Conservation (phyloP, 1,140 invertebrate genomes). For the Oreohelix idahoensis region DNA sequence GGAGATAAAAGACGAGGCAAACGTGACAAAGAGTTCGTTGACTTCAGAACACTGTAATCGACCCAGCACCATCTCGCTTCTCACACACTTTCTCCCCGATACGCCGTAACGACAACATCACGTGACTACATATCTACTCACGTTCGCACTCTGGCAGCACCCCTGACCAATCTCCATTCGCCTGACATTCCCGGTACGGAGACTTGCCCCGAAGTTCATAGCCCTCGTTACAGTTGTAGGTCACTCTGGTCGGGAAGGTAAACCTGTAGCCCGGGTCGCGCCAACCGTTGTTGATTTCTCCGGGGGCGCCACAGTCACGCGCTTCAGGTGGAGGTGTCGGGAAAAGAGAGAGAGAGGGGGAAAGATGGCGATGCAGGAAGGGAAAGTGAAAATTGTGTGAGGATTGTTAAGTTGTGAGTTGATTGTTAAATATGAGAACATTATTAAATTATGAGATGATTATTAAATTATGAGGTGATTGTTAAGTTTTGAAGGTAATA, state of each 20-base stretch:
- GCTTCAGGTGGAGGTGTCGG: slow-evolving; percentile 75
- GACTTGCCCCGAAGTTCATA: slow-evolving; percentile 89
- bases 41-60: too few species aligned
- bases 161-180: slow-evolving; percentile 86
- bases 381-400: background rate
- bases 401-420: too few species aligned
- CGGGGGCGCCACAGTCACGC: slow-evolving; percentile 87
- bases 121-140: too few species aligned
- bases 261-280: slow-evolving; percentile 89
- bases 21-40: too few species aligned
- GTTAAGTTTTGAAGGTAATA: too few species aligned
- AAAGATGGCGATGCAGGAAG: background rate
- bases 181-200: slow-evolving; percentile 86
- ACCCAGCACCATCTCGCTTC: too few species aligned
- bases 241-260: slow-evolving; percentile 91
- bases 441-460: too few species aligned
- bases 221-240: slow-evolving; percentile 93
- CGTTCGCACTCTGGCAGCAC: slow-evolving; percentile 83
- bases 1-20: too few species aligned
- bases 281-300: slow-evolving; percentile 90
- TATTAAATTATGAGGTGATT: too few species aligned
- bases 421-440: too few species aligned
- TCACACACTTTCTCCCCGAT: too few species aligned
- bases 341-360: background rate
- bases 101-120: too few species aligned